A percentile compares a stretch with the other conserved stretches of the same genome.
Conservation (phyloP, 2,888 invertebrate species). For the Lasioglossum malachurum region DNA sequence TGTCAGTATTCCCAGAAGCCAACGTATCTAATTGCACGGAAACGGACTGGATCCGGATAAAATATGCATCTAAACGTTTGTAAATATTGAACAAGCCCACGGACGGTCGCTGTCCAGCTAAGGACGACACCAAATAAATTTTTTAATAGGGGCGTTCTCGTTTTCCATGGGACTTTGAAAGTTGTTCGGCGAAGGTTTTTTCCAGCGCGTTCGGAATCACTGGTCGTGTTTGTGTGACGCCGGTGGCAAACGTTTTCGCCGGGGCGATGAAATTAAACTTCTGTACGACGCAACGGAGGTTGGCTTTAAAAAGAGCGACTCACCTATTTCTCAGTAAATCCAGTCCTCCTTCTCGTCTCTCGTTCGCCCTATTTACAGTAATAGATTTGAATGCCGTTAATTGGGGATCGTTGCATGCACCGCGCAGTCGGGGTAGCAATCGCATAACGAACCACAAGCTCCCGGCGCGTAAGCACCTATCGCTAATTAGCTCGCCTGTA, state of each 20-base stretch:
- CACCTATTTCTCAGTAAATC: background rate
- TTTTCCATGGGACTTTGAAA: background rate
- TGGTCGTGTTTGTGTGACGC: background rate
- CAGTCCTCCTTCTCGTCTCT: background rate
- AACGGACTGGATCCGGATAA: constrained; percentile 36
- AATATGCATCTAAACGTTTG: constrained; percentile 44
- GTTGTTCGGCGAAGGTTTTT: background rate
- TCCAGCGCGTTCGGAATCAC: background rate
- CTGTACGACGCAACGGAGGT: background rate
- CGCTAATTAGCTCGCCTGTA: background rate
- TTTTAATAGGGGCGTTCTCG: background rate
- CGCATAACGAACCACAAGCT: constrained; percentile 17
- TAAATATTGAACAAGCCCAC: constrained; percentile 34
- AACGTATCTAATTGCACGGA: constrained; percentile 41
- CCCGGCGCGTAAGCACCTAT: background rate
- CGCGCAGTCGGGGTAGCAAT: background rate
- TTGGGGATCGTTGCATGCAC: constrained; percentile 7
- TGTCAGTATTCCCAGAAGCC: background rate
- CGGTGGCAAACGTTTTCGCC: background rate
- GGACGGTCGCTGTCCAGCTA: background rate
- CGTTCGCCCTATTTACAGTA: background rate
- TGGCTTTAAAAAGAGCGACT: background rate
- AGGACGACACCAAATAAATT: background rate
- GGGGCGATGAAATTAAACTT: constrained; percentile 1
- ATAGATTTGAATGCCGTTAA: constrained; percentile 22